Percentiles rank a stretch among this genome's conserved stretches.
These are phyloP conservation scores for Halcyon smyrnensis DNA, from an alignment of 2,797 vertebrate genomes.

Conservation along the genomic window DNA sequence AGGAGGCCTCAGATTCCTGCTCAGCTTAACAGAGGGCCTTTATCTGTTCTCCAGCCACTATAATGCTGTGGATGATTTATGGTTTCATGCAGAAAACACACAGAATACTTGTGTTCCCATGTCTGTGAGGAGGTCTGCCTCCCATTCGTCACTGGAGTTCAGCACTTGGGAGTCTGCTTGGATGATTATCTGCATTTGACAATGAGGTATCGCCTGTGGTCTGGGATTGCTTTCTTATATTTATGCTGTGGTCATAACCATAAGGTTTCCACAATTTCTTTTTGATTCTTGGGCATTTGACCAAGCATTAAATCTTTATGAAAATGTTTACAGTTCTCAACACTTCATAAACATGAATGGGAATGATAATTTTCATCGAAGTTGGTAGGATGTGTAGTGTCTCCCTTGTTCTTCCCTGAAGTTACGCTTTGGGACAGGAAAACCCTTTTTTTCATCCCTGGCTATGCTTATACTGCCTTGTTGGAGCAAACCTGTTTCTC, in stretches of 20 bases:
- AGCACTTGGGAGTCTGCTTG: slow-evolving; percentile 8
- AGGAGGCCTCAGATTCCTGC: neutral
- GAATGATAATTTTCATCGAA: neutral
- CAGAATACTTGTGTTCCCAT: neutral
- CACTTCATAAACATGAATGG: neutral
- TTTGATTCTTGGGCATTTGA: neutral
- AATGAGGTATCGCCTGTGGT: slow-evolving; percentile 7
- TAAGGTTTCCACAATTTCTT: neutral
- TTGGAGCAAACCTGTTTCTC: neutral
- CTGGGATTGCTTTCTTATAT: neutral
- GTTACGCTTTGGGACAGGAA: neutral
- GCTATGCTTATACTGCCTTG: neutral
- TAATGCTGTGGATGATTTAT: slow-evolving; percentile 31
- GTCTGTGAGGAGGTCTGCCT: neutral
- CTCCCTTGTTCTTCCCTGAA: neutral
- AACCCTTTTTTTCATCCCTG: neutral
- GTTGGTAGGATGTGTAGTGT: neutral
- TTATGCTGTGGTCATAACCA: neutral
- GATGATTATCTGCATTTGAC: slow-evolving; percentile 17
- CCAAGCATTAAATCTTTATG: neutral
- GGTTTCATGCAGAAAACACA: slow-evolving; percentile 44
- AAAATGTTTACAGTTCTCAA: neutral
- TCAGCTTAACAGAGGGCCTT: neutral
- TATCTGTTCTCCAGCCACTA: neutral
- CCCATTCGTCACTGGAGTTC: neutral